Conservation (phyloP, 2,888 invertebrate genomes). For the Rhagium mordax region DNA sequence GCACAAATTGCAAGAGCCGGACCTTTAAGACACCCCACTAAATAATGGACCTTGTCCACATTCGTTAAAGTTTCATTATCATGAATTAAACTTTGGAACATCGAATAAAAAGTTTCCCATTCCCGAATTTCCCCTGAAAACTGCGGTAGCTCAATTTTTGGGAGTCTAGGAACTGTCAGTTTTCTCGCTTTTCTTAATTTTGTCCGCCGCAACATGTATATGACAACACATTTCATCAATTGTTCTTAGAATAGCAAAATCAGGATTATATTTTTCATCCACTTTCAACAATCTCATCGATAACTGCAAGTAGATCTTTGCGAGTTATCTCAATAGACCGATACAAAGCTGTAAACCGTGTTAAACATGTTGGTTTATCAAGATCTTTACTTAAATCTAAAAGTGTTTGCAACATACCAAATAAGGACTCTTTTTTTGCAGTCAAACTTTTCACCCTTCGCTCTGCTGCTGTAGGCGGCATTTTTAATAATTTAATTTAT, state of each 20-base stretch:
- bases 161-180: background rate
- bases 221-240: constrained; percentile 7
- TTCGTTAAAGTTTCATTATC: background rate
- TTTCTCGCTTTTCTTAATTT: background rate
- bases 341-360: background rate
- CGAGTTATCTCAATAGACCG: background rate
- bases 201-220: background rate
- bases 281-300: background rate
- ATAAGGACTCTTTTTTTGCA: constrained; percentile 10
- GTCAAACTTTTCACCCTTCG: background rate
- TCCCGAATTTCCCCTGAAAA: no score
- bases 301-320: background rate
- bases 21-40: constrained; percentile 10
- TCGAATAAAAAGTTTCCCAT: no score
- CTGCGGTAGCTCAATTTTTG: background rate
- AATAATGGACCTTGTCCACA: background rate
- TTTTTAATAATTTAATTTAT: no score
- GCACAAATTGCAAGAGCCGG: background rate
- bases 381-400: background rate
- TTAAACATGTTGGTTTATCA: no score
- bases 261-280: background rate
- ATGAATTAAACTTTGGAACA: background rate
- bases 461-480: background rate
- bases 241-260: constrained; percentile 3
- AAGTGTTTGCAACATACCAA: constrained; percentile 5